Percentiles rank a stretch among this genome's conserved stretches.
Evolutionary conservation across 2,113 vertebrate species (phyloP).

Genomic region (Melanerpes formicivorus): DNA sequence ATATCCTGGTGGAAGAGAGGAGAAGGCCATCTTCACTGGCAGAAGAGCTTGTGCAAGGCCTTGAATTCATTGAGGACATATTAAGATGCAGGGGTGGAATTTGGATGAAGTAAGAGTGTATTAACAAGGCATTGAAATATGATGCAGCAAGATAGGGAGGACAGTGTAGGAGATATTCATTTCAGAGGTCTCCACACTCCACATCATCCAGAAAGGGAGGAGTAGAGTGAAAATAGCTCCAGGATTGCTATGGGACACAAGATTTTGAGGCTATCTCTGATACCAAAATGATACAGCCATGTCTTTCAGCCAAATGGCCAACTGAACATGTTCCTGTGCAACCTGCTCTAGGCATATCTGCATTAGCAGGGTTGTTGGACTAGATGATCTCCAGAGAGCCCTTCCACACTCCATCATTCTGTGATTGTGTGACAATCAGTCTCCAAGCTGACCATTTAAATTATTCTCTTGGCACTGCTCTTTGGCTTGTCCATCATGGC

Average conservation of each 20-base stretch:
- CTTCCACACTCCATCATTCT: too few relatives aligned
- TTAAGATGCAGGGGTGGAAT: background rate
- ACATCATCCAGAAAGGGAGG: background rate
- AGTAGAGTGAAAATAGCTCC: background rate
- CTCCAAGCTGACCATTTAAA: background rate
- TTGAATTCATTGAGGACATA: background rate
- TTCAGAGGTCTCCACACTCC: background rate
- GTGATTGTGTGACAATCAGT: too few relatives aligned
- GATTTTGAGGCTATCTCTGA: background rate
- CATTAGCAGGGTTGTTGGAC: too few relatives aligned
- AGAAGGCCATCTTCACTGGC: background rate
- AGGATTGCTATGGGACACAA: rapidly evolving
- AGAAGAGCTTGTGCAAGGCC: background rate
- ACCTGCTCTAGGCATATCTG: too few relatives aligned
- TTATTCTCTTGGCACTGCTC: rapidly evolving
- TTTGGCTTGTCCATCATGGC: rapidly evolving
- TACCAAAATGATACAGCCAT: rapidly evolving
- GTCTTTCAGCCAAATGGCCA: background rate
- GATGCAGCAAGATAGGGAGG: background rate
- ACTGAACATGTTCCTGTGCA: background rate
- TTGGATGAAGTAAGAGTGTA: background rate
- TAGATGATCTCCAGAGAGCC: too few relatives aligned
- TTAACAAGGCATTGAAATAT: background rate
- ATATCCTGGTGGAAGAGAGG: background rate
- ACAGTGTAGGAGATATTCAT: rapidly evolving